Evolutionary conservation across 2,797 vertebrate genomes (phyloP), one percentile per base, ranked within the genome.

Genomic region (Thamnophis elegans): DNA sequence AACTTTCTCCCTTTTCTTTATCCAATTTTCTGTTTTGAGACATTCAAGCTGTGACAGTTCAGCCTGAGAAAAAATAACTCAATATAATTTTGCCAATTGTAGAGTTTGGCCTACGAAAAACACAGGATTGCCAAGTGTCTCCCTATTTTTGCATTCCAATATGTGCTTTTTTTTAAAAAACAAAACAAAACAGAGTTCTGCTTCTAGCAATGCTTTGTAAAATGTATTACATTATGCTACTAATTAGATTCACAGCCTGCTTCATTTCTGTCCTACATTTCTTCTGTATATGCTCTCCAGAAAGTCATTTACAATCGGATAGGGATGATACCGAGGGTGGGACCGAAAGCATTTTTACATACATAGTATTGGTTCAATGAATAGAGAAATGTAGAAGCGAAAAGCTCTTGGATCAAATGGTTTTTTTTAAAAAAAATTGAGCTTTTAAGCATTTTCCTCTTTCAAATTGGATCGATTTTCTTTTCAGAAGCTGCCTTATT

Each of bases 371-470:
- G 22, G 28, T 54, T 58, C 86, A 65, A 47, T 60, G 85, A 93
- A 32, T 25, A 88, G 32, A 59, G 36, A 85, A 89, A 62, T 62
- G 36, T 56, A 86, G 68, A 26, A 47, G 26, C 16, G 60, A 58
- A 56, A 78, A 56, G 1, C 12, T 73, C 10, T 51, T 8, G 47
- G 59, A 18, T 11, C 14, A 73, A 36, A 42, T 87, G 7, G 53
- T 36, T 51, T 5, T 82, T 25, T 42, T 55, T 85, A n/a, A n/a
- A n/a, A n/a, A n/a, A 94, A 95, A 65, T 22, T 78, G 14, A 88
- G 42, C 92, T 92, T 54, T 36, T 51, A 55, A 65, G 51, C 20
- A 10, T 25, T 92, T 65, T 42, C 22, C 51, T 85, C 22, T 65
- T 89, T 54, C 25, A 42, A 10, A 12, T 20, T 32, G 51, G n/a